Base-by-base conservation (phyloP, 1,140 invertebrate genomes). In the Drosophila kikkawai region DNA sequence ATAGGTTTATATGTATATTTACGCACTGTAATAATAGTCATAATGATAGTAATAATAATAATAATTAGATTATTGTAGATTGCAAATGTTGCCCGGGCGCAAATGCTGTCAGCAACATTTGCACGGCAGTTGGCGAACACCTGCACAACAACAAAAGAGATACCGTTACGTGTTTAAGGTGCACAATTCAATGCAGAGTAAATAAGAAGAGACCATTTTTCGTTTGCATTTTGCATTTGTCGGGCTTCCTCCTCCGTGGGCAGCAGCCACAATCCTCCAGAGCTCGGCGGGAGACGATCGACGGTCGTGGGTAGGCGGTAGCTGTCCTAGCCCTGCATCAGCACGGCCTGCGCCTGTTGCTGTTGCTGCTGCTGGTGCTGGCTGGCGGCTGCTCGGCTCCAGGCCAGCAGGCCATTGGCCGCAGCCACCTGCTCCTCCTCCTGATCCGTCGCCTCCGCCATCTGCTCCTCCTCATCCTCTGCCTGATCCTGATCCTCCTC, bases 131-230 rank as follows among this genome's bases (percentile, higher is more conserved):
- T 88, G 84, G 84, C 84, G 83, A 65, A 87, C 84, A 87, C 84
- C 77, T 78, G 80, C 84, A 80, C 85, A 87, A 87, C 84, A 87
- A 88, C 84, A 87, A 88, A 73, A 88, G 84, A 87, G 84, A 87
- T 87, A 87, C 84, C 84, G 84, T 87, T 87, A 87, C 84, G 77
- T 83, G 71, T 76, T 84, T 87, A 87, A 88, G 84, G 84, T 87
- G 84, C 84, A 87, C 69, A 64, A 36, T 79, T 67, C 53, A 61
- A 80, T 88, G 84, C 84, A 84, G 84, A 87, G 84, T 87, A 87
- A 87, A 87, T 87, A 88, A 87, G 80, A 87, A 87, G 84, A 87
- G 84, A 87, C 84, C 84, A 87, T 87, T 88, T 79, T 80, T 80
- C 64, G 59, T 84, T 79, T 82, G 80, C 75, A 67, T 55, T 70